Evolutionary conservation across 2,797 vertebrate species (phyloP), one percentile per base, ranked within the genome.

Genomic region (Salarias fasciatus): DNA sequence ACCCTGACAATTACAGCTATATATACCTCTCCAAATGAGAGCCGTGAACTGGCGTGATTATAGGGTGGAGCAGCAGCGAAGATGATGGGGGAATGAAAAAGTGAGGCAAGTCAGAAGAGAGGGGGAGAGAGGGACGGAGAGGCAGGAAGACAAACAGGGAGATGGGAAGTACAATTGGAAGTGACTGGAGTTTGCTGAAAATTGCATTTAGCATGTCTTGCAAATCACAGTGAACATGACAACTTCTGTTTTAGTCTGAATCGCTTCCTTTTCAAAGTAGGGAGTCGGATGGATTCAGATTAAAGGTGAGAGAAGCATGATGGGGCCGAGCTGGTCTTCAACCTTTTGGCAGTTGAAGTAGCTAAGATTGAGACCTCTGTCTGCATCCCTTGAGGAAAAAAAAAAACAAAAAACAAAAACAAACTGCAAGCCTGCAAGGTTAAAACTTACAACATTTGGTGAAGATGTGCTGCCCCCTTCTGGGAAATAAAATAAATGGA

Each of bases 1-100:
- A 87, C 87, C 89, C 90, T 86, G 84, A 92, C 92, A 93, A 92
- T 93, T 94, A 93, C 83, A 79, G 92, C 91, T 93, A 94, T 94
- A 93, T 94, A 92, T 94, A 94, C 91, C 83, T 75, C 80, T 85
- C 84, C 83, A 93, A 93, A 93, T 94, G 90, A 92, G 91, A 92
- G 90, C 90, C 89, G 88, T 90, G 90, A 88, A 90, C 85, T 50
- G 61, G 71, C 53, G 71, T 92, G 92, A 94, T 93, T 93, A 94
- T 82, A 94, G 93, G 92, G 92, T 92, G 90, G 91, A 92, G 86
- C 83, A 77, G 75, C 35, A 60, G 89, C 49, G 59, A 63, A 62
- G 80, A 69, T 66, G 66, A 62, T 50, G 63, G 46, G 57, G 40
- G 18, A 12, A 49, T 68, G 29, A 40, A 72, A 75, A 83, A 77